A percentile compares a stretch with the other conserved stretches of the same genome.
phyloP scores from a whole-genome alignment of 2,113 vertebrate genomes.

The Sphyrna mokarran region DNA sequence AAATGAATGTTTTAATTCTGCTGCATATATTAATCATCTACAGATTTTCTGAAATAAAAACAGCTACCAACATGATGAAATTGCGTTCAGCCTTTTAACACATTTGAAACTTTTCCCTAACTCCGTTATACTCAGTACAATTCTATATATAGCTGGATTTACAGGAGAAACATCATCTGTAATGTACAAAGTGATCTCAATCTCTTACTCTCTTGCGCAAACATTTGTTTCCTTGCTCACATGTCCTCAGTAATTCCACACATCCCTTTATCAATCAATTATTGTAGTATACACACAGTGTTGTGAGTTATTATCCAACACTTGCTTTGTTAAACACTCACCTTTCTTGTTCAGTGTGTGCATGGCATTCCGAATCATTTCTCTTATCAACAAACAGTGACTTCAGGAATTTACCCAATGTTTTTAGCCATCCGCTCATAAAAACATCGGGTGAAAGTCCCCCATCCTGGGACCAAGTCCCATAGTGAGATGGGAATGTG shows the following conservation, averaged over 20 bases:
- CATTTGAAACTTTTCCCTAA: neutral
- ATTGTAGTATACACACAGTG: no score
- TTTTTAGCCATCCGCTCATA: no score
- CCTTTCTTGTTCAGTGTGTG: no score
- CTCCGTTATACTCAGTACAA: neutral
- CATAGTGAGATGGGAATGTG: no score
- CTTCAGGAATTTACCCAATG: no score
- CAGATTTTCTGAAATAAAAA: neutral
- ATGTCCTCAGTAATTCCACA: neutral
- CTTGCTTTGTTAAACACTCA: no score
- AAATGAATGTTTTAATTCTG: neutral
- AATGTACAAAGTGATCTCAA: neutral
- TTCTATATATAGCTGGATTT: neutral
- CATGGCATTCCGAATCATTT: no score
- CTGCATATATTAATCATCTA: neutral
- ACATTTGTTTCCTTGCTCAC: neutral
- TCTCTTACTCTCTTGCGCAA: neutral
- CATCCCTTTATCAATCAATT: no score
- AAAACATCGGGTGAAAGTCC: neutral
- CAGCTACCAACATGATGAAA: neutral
- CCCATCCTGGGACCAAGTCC: no score
- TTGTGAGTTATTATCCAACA: no score
- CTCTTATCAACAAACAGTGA: no score
- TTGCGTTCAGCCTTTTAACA: neutral
- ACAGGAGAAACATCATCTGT: neutral